These are phyloP conservation scores for Oryzias woworae DNA, from an alignment of 2,113 vertebrate species.

Conservation along the genomic window DNA sequence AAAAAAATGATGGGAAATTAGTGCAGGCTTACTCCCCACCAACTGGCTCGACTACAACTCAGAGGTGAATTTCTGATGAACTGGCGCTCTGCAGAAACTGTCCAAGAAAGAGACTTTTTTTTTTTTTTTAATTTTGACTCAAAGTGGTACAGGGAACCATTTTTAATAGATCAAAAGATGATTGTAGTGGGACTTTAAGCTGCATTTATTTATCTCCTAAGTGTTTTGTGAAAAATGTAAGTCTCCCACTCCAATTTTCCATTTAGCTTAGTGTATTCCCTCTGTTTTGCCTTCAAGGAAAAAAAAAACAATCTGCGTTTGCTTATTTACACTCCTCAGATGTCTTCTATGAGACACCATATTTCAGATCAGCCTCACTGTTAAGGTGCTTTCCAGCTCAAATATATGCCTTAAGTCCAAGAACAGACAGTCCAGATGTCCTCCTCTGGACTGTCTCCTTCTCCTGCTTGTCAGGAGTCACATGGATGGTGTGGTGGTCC, in stretches of 20 bases:
- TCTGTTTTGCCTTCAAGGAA: conserved; percentile 14
- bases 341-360: conserved; percentile 20
- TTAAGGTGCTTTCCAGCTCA: conserved; percentile 53
- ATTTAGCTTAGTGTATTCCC: conserved; percentile 1
- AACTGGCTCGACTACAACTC: no score
- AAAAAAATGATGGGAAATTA: no score
- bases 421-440: conserved; percentile 20
- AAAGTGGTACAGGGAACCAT: no score
- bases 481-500: not conserved
- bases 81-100: no score
- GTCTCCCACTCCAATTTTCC: conserved; percentile 16
- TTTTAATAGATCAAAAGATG: no score
- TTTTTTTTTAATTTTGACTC: no score
- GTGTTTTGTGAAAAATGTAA: conserved; percentile 47
- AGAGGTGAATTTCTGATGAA: no score
- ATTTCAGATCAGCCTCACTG: conserved; percentile 23
- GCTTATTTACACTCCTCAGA: conserved; percentile 1
- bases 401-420: conserved; percentile 2
- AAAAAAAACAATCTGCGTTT: not conserved
- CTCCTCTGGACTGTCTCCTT: conserved; percentile 29
- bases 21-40: no score
- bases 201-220: conserved; percentile 13
- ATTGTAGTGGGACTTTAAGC: not conserved
- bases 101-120: no score
- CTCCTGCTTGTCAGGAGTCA: conserved; percentile 26